phyloP scores from a whole-genome alignment of 2,797 vertebrate genomes.

The Meda fulgida region DNA sequence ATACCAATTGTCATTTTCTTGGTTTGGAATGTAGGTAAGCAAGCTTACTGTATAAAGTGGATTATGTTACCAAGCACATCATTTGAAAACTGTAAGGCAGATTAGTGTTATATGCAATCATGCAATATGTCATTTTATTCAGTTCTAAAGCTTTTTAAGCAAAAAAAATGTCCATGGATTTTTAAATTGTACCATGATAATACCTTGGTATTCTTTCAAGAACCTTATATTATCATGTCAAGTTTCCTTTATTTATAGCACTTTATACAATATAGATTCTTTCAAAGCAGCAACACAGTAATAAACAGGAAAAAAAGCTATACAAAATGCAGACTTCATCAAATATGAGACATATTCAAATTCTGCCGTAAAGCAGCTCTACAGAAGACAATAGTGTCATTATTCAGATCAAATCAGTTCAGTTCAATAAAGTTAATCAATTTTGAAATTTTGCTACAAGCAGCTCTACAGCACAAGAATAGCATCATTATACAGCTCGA shows the following conservation, averaged over 20 bases:
- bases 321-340: background rate
- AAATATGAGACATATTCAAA: background rate
- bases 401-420: too few relatives aligned
- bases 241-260: background rate
- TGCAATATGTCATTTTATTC: background rate
- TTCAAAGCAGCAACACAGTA: too few relatives aligned
- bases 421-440: too few relatives aligned
- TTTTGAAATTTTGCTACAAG: too few relatives aligned
- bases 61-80: background rate
- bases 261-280: background rate
- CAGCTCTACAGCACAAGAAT: too few relatives aligned
- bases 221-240: background rate
- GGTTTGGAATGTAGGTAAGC: background rate
- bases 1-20: conserved; percentile 10
- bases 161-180: background rate
- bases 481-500: background rate
- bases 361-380: too few relatives aligned
- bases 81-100: background rate
- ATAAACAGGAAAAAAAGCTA: background rate
- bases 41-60: background rate
- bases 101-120: background rate
- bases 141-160: background rate
- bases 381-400: too few relatives aligned
- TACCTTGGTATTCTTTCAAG: background rate
- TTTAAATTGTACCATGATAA: background rate